Evolutionary conservation across 2,113 vertebrate species (phyloP), one percentile per base, ranked within the genome.

Genomic region (Cricetomys ansorgei): DNA sequence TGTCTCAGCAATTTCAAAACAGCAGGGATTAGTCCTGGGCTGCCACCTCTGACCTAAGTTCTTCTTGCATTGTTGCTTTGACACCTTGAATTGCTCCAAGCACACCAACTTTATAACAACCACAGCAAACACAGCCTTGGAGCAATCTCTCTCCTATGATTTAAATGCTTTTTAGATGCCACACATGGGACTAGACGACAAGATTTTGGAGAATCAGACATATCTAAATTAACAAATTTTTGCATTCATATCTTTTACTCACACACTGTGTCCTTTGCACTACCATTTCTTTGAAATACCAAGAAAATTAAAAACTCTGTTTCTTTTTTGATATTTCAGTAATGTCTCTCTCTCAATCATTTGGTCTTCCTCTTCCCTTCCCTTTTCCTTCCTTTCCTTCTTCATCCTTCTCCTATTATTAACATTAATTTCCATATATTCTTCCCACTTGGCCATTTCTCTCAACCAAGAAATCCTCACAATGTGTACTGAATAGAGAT

Each of bases 121-220:
- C 65, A 76, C 34, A 55, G 40, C 21, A 12, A 92, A 67, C 5
- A 16, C 23, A 73, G 23, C 43, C 57, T 29, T 84, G 37, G 23
- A 76, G 40, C 31, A 80, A 83, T 92, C 40, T 89, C n/a, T 93
- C 86, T 93, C 59, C 88, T 89, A 91, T 94, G n/a, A 81, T 73
- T 94, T 73, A 85, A 75, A 69, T n/a, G n/a, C 8, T 70, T 80
- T 85, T 57, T 73, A 45, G 92, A 67, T 72, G 12, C 9, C 50
- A 65, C 37, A 55, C 15, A 62, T 87, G 62, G 8, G 92, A 89
- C 94, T 89, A 13, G 12, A 96, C 57, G 15, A 85, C 79, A 95
- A 19, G 9, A 50, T 48, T 91, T 92, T 77, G 17, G 59, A 93
- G 27, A 94, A 85, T 85, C 25, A 80, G n/a, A 53, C 57, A 92